Percentiles rank a stretch among this genome's conserved stretches.
Evolutionary conservation across 2,113 vertebrate species (phyloP).

Genomic region (Sterrhoptilus dennistouni): DNA sequence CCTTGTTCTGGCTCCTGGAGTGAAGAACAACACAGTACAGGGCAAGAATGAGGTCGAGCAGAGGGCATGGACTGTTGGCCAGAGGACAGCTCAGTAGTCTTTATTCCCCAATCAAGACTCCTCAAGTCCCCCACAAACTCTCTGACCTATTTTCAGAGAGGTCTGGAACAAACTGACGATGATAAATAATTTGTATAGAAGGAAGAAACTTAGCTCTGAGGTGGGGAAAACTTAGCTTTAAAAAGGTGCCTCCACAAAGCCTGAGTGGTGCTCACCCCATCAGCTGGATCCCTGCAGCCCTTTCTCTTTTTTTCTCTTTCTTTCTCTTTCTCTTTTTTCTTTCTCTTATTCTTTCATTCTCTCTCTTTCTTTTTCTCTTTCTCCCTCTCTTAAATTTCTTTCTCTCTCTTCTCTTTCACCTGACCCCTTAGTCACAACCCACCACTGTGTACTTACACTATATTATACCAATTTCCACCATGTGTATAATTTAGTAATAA

Average conservation of each 20-base stretch:
- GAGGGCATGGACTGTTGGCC: too few species aligned
- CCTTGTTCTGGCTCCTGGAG: neutral
- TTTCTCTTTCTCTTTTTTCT: neutral
- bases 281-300: rapidly evolving
- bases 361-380: neutral
- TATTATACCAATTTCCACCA: neutral
- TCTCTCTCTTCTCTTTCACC: neutral
- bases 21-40: neutral
- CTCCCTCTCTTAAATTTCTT: neutral
- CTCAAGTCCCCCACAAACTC: neutral
- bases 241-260: neutral
- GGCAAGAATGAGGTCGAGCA: neutral
- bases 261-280: neutral
- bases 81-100: neutral
- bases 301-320: neutral
- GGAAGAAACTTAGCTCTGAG: neutral
- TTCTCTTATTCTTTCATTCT: neutral
- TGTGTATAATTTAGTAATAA: neutral
- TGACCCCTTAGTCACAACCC: neutral
- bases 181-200: neutral
- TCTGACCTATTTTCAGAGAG: neutral
- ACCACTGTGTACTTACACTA: too few species aligned
- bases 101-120: neutral
- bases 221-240: neutral
- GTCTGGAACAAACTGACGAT: neutral